Evolutionary conservation across 2,797 vertebrate species (phyloP).

Genomic region (Ambastaia sidthimunki): DNA sequence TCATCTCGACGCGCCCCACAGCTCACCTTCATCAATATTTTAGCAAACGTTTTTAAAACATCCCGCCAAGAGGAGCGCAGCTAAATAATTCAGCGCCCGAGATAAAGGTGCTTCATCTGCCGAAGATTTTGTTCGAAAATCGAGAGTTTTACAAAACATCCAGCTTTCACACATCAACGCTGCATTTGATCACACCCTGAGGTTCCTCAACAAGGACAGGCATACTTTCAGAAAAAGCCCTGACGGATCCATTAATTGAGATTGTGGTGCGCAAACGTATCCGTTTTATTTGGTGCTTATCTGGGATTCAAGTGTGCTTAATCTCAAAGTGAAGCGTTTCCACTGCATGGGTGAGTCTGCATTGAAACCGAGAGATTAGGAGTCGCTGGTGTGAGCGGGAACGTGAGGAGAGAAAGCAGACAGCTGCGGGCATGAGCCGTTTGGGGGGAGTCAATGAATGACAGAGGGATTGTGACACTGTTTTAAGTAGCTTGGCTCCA

Average conservation of each 20-base stretch:
- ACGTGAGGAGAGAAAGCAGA: constrained; percentile 5
- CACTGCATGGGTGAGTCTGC: constrained; percentile 26
- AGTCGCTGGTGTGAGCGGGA: constrained; percentile 12
- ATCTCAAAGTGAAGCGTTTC: constrained; percentile 48
- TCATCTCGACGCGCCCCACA: constrained; percentile 69
- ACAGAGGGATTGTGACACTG: not conserved
- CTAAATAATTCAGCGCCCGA: constrained; percentile 79
- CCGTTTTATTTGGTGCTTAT: constrained; percentile 49
- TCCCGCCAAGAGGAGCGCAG: constrained; percentile 67
- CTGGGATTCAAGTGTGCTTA: constrained; percentile 54
- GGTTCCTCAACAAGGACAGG: constrained; percentile 33
- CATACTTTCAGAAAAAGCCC: constrained; percentile 16
- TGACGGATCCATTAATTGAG: constrained; percentile 53
- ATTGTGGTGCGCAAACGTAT: constrained; percentile 41
- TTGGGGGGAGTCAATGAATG: not conserved
- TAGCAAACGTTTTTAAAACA: constrained; percentile 79
- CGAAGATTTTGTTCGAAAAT: constrained; percentile 44
- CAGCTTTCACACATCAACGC: constrained; percentile 55
- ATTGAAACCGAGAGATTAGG: constrained; percentile 55
- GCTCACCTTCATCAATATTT: constrained; percentile 85
- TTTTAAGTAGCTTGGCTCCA: constrained; percentile 1
- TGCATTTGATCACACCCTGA: constrained; percentile 49
- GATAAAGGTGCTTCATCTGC: constrained; percentile 54
- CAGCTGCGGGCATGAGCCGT: constrained; percentile 41
- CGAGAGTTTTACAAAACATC: constrained; percentile 58